Conservation (phyloP, 2,113 vertebrate genomes). For the Equus przewalskii region DNA sequence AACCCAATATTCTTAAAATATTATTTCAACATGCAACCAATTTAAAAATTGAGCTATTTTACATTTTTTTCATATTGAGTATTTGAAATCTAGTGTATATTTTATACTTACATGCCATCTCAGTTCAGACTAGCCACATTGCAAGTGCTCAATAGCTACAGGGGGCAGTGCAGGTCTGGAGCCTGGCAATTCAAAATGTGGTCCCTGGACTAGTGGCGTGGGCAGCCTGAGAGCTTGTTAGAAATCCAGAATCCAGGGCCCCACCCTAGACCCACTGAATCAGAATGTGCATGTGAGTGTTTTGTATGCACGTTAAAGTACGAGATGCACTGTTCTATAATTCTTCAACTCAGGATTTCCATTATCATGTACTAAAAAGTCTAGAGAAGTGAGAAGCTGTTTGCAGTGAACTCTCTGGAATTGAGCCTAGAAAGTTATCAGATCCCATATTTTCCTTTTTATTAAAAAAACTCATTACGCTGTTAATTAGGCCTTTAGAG, state of each 20-base stretch:
- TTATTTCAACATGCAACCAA: conserved; percentile 12
- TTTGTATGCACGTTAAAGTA: conserved; percentile 13
- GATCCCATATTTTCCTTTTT: background rate
- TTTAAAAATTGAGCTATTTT: conserved; percentile 39
- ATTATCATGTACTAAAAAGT: conserved; percentile 32
- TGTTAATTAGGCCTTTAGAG: conserved; percentile 34
- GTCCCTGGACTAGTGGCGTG: background rate
- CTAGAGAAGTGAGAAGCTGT: conserved; percentile 30
- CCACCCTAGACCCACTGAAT: background rate
- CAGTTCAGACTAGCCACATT: background rate
- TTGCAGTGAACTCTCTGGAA: conserved; percentile 29
- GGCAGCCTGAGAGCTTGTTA: background rate
- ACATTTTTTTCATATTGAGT: background rate
- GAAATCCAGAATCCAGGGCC: background rate
- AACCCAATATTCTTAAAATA: background rate
- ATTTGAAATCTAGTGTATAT: conserved; percentile 24
- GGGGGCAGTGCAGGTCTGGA: background rate
- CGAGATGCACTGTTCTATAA: background rate
- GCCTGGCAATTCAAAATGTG: background rate
- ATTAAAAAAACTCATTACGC: background rate
- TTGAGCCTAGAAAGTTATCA: conserved; percentile 45
- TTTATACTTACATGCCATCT: background rate
- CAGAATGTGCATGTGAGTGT: background rate
- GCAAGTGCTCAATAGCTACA: background rate
- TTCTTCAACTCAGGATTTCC: conserved; percentile 34